These are phyloP conservation scores for Nebria salina DNA, from an alignment of 2,888 invertebrate species.

Conservation along the genomic window DNA sequence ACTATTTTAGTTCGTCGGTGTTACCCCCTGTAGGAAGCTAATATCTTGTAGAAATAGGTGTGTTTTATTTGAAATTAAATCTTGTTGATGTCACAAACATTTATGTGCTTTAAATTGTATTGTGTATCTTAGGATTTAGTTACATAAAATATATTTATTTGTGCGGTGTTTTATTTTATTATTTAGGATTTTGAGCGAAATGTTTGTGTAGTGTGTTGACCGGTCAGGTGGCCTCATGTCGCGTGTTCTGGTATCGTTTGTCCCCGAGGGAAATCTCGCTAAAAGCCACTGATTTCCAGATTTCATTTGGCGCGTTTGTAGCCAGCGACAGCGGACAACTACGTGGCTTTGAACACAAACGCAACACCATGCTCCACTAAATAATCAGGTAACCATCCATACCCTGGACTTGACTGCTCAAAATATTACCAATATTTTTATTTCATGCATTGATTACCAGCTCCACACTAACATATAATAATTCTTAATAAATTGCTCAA, in stretches of 20 bases:
- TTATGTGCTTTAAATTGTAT: background rate
- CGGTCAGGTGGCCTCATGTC: slow-evolving; percentile 44
- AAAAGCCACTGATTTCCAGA: slow-evolving; percentile 55
- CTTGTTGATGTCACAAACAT: background rate
- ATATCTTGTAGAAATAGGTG: too few species aligned
- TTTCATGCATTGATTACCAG: background rate
- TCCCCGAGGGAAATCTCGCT: slow-evolving; percentile 54
- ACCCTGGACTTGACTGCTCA: background rate
- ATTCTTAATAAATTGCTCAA: too few species aligned
- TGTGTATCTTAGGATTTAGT: background rate
- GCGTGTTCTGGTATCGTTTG: slow-evolving; percentile 51
- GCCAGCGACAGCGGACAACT: background rate
- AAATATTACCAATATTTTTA: background rate
- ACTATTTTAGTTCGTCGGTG: background rate
- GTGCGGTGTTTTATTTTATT: background rate
- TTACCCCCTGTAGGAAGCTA: background rate
- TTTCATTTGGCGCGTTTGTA: slow-evolving; percentile 51
- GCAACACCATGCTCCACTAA: background rate
- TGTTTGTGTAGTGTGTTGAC: slow-evolving; percentile 5
- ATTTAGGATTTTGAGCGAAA: background rate
- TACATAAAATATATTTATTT: background rate
- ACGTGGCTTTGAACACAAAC: background rate
- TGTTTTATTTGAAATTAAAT: too few species aligned
- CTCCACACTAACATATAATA: too few species aligned
- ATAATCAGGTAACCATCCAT: background rate